Base-by-base conservation (phyloP, 2,797 vertebrate genomes). In the Centroberyx gerrardi region DNA sequence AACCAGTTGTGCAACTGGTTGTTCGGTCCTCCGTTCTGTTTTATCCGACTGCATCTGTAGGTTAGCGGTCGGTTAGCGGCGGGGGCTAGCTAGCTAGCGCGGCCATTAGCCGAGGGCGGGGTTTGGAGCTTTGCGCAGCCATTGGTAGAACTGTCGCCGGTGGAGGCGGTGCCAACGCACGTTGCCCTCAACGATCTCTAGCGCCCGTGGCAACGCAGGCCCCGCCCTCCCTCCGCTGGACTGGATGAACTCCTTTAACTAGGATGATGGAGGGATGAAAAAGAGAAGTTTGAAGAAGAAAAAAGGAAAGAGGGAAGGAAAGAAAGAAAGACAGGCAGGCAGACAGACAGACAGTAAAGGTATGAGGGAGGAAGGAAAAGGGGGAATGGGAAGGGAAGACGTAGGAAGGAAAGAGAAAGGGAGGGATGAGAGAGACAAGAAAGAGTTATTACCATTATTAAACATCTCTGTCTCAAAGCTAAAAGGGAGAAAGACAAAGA, bases 141-240 rank as follows among this genome's bases (percentile, higher is more conserved):
- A 99, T 65, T 98, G 97, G 91, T 96, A 98, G 70, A 99, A 96
- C 89, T 96, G 96, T 69, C 97, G 96, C 81, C 96, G 96, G 83
- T 97, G 96, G 79, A 98, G 95, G 71, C 92, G 95, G 91, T 98
- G 97, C 98, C 97, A 99, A 78, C 93, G 94, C 29, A 99, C 97
- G 29, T 98, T 99, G 68, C 97, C 96, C 90, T 98, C 96, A 0
- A 99, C 98, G 0, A 98, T 97, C 94, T 99, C 98, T 83, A 98
- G 90, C 0, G 98, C 97, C 0, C 97, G 95, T 40, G 96, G 93
- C 87, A 97, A 95, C 7, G 97, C 96, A 51, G 96, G 95, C 75
- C 94, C 94, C n/a, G 95, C 95, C 85, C 95, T 96, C 73, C 95
- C 95, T 1, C 97, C 94, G 0, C 96, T 96, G 76, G 85, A 95